These are phyloP conservation scores for Thryonomys swinderianus DNA, from an alignment of 2,113 vertebrate genomes.

Conservation along the genomic window DNA sequence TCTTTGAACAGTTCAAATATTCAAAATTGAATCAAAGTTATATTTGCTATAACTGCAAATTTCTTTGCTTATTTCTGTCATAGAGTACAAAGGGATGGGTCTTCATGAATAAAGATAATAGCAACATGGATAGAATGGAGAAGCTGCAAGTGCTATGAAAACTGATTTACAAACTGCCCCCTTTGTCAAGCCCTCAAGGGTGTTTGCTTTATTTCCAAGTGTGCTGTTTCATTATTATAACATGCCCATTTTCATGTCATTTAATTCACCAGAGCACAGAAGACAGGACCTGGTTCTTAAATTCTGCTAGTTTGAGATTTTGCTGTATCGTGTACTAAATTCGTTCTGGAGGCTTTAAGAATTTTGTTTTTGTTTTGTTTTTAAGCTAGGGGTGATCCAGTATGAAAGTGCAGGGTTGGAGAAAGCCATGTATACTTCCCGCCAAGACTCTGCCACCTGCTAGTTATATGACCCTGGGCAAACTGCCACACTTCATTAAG, in stretches of 20 bases:
- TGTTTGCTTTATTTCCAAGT: not conserved
- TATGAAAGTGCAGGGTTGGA: not conserved
- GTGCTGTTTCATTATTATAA: not conserved
- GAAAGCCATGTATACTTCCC: not conserved
- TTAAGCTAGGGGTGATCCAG: not conserved
- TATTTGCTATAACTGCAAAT: not conserved
- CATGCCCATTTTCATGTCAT: not conserved
- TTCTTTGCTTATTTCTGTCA: not conserved
- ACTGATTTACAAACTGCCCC: rapidly evolving
- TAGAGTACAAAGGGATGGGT: not conserved
- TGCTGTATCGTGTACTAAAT: not conserved
- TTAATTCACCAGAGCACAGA: not conserved
- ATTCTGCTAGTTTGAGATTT: not conserved
- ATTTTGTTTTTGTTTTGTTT: not conserved
- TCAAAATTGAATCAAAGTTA: conserved; percentile 33
- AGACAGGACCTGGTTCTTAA: not conserved
- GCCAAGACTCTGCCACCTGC: not conserved
- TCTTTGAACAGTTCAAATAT: conserved; percentile 21
- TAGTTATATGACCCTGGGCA: not conserved
- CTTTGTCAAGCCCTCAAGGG: not conserved
- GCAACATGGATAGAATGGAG: not conserved
- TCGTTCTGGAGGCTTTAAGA: not conserved
- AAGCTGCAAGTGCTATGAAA: not conserved
- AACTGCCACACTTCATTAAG: not conserved
- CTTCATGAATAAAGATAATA: not conserved